Conservation (phyloP, 1,140 invertebrate species). For the Euwallacea similis region DNA sequence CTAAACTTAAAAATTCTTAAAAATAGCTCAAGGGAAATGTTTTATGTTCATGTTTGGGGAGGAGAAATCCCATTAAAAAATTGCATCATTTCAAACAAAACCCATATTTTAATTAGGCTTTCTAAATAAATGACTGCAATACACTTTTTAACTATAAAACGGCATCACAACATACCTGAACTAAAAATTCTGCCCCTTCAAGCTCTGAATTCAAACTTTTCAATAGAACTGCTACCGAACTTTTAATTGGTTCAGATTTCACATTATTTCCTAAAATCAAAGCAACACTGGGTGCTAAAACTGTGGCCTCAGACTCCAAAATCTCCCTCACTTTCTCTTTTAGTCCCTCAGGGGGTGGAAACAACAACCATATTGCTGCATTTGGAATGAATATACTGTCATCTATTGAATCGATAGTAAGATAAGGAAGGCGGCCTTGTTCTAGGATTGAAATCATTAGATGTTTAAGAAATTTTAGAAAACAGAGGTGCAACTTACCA, state of each 20-base stretch:
- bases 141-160: background rate
- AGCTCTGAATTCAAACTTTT: slow-evolving; percentile 54
- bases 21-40: too few species aligned
- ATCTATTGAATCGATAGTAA: slow-evolving; percentile 55
- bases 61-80: too few species aligned
- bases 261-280: slow-evolving; percentile 55
- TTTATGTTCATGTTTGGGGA: too few species aligned
- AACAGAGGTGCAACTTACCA: slow-evolving; percentile 11
- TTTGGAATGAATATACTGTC: slow-evolving; percentile 59
- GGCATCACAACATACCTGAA: slow-evolving; percentile 37
- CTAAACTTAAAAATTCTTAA: too few species aligned
- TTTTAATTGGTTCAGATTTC: slow-evolving; percentile 56
- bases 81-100: too few species aligned
- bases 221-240: slow-evolving; percentile 54
- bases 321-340: slow-evolving; percentile 61
- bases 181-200: slow-evolving; percentile 32
- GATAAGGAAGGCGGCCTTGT: slow-evolving; percentile 55
- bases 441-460: slow-evolving; percentile 13
- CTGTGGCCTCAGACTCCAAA: slow-evolving; percentile 75
- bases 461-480: background rate
- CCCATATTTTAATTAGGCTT: background rate
- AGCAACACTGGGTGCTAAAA: slow-evolving; percentile 63
- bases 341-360: slow-evolving; percentile 51
- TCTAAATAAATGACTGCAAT: slow-evolving; percentile 26
- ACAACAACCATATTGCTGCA: slow-evolving; percentile 60